phyloP scores from a whole-genome alignment of 2,797 vertebrate species.

The Falco novaeseelandiae region DNA sequence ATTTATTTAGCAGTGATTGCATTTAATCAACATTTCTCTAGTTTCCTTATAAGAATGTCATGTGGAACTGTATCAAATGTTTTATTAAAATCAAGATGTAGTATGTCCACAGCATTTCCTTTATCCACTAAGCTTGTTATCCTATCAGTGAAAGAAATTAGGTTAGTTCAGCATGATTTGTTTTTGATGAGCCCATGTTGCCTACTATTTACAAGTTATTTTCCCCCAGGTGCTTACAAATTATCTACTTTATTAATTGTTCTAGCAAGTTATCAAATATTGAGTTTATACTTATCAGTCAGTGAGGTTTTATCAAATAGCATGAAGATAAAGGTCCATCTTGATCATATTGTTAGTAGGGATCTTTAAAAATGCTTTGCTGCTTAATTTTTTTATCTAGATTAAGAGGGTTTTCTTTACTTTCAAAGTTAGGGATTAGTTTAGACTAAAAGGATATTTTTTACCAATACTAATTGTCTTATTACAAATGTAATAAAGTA shows the following conservation, averaged over 20 bases:
- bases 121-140: constrained; percentile 59
- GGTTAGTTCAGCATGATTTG: constrained; percentile 69
- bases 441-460: neutral
- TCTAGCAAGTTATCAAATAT: neutral
- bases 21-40: constrained; percentile 29
- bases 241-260: constrained; percentile 59
- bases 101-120: constrained; percentile 26
- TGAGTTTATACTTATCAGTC: neutral
- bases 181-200: constrained; percentile 57
- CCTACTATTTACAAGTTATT: constrained; percentile 44
- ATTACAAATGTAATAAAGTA: neutral
- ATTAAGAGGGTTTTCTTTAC: neutral
- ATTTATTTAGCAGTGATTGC: neutral
- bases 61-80: constrained; percentile 48
- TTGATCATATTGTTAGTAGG: neutral
- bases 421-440: neutral
- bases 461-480: neutral
- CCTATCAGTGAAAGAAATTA: constrained; percentile 50
- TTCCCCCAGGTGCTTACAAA: constrained; percentile 22
- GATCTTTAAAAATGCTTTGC: neutral
- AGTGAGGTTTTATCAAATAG: neutral
- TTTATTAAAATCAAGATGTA: constrained; percentile 48
- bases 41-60: constrained; percentile 24
- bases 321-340: neutral
- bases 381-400: neutral